phyloP scores from a whole-genome alignment of 2,113 vertebrate species.

The Hypomesus transpacificus region DNA sequence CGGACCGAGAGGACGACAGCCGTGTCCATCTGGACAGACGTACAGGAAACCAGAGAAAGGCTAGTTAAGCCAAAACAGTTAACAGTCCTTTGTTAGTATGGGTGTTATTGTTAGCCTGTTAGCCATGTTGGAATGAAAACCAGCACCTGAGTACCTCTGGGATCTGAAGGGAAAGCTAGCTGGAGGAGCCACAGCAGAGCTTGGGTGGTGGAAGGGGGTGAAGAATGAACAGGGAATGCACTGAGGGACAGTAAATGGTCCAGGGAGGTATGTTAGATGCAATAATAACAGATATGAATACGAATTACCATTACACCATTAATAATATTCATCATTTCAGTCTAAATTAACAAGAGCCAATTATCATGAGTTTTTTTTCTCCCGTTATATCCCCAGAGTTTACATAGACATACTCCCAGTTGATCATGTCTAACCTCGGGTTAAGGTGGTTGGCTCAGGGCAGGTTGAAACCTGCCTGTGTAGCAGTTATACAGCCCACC shows the following conservation, averaged over 20 bases:
- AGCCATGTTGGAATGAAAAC: slow-evolving; percentile 73
- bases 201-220: slow-evolving; percentile 21
- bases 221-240: no score
- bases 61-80: not conserved
- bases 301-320: no score
- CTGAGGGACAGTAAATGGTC: slow-evolving; percentile 7
- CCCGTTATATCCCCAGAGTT: no score
- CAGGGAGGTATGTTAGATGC: slow-evolving; percentile 9
- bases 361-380: no score
- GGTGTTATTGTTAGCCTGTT: slow-evolving; percentile 56
- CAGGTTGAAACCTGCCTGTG: not conserved
- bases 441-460: slow-evolving; percentile 19
- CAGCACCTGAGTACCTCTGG: slow-evolving; percentile 70
- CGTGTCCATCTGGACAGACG: no score
- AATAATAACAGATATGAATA: not conserved
- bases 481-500: slow-evolving; percentile 8
- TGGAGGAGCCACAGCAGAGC: slow-evolving; percentile 42
- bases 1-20: no score
- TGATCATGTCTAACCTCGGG: slow-evolving; percentile 1
- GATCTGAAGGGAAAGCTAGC: slow-evolving; percentile 56
- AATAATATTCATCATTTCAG: no score
- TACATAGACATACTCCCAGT: no score
- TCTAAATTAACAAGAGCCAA: no score
- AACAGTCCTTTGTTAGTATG: slow-evolving; percentile 38
- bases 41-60: slow-evolving; percentile 30